Conservation (phyloP, 2,113 vertebrate genomes). For the Amblyornis subalaris region DNA sequence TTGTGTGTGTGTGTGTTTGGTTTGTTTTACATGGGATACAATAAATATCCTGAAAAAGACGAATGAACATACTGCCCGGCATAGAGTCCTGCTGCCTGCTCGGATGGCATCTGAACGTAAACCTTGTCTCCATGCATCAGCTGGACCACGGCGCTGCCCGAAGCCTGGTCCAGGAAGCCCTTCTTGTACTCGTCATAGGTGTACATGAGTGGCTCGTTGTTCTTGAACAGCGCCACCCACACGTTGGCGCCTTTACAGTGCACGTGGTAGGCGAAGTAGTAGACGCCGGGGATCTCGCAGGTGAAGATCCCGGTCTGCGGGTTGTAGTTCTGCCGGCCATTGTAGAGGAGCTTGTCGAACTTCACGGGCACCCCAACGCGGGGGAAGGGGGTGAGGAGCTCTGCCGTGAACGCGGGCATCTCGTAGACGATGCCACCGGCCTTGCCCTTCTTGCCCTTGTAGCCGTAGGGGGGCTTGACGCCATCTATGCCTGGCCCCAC, state of each 20-base stretch:
- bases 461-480: conserved; percentile 75
- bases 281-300: conserved; percentile 90
- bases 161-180: conserved; percentile 94
- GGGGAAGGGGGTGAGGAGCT: conserved; percentile 90
- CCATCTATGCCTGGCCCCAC: conserved; percentile 78
- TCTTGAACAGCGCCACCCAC: conserved; percentile 95
- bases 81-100: conserved; percentile 95
- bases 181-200: conserved; percentile 97
- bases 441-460: conserved; percentile 82
- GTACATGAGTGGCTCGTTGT: conserved; percentile 96
- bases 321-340: conserved; percentile 93
- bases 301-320: conserved; percentile 92
- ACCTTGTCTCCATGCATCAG: conserved; percentile 86
- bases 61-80: conserved; percentile 95
- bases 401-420: conserved; percentile 91
- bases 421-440: conserved; percentile 67
- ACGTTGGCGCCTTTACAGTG: conserved; percentile 95
- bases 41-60: conserved; percentile 95
- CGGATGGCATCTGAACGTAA: conserved; percentile 91
- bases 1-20: neutral
- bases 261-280: conserved; percentile 95
- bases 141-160: conserved; percentile 90
- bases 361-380: conserved; percentile 87
- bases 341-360: conserved; percentile 94
- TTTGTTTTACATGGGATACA: conserved; percentile 88